A percentile compares a stretch with the other conserved stretches of the same genome.
Evolutionary conservation across 2,113 vertebrate genomes (phyloP).

Genomic region (Zosterops pallidus): DNA sequence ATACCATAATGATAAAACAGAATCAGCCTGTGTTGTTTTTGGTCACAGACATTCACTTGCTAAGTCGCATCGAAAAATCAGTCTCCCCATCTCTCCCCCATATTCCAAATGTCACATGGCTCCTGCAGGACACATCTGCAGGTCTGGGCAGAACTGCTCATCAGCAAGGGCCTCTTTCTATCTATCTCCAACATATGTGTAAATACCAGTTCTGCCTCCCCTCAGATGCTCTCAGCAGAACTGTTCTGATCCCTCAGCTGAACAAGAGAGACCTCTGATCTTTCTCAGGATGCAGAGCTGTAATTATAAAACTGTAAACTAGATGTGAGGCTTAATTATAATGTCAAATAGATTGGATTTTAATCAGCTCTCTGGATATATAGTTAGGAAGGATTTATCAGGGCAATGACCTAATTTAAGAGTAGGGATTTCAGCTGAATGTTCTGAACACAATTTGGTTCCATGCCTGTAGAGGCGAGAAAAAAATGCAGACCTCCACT

Average conservation of each 20-base stretch:
- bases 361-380: conserved; percentile 57
- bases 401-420: conserved; percentile 58
- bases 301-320: conserved; percentile 61
- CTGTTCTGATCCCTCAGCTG: neutral
- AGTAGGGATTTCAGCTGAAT: neutral
- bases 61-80: neutral
- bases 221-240: neutral
- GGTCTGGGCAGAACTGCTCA: neutral
- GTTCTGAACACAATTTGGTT: conserved; percentile 14
- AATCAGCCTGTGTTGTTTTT: neutral
- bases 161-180: neutral
- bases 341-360: conserved; percentile 59
- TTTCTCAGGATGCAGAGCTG: conserved; percentile 25
- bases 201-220: neutral
- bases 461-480: neutral
- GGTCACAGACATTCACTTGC: neutral
- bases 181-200: neutral
- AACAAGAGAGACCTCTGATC: conserved; percentile 38
- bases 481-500: neutral
- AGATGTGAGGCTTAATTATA: conserved; percentile 58
- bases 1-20: neutral
- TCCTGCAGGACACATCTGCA: neutral
- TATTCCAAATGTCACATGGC: neutral
- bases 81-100: neutral
- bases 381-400: conserved; percentile 45